Evolutionary conservation across 1,140 invertebrate genomes (phyloP), one percentile per base, ranked within the genome.

Genomic region (Penaeus indicus): DNA sequence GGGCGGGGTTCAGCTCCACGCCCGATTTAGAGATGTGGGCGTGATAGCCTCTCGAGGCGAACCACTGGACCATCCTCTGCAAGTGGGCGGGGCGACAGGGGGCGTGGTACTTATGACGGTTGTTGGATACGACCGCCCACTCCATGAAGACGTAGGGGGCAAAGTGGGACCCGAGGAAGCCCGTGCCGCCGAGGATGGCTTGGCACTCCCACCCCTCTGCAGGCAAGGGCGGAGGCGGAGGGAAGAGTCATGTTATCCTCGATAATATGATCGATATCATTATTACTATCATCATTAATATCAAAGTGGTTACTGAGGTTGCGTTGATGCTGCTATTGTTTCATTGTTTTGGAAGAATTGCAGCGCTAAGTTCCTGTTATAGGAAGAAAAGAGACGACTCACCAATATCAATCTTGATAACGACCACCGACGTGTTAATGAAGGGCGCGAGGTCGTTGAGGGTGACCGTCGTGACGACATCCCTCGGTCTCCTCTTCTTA

Each of bases 201-300:
- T 64, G 67, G 61, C 88, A 89, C 63, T 89, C 88, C 88, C 88
- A 80, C n/a, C 88, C 88, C 61, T 89, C 88, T 89, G 88, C 25
- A 16, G 54, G 32, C 18, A 25, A 22, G 54, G n/a, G 22, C n/a
- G 60, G 27, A 25, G 32, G 32, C 32, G 32, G 32, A 32, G 32
- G 32, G 32, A 32, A 32, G 32, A 2, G 32, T 32, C 1, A 32
- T 32, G 32, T 32, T 32, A 32, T 32, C 32, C 2, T 2, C 32
- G 32, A 32, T 2, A 32, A 1, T 32, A 32, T 32, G 0, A 32
- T 32, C 32, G 32, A 32, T 42, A 42, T 42, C 38, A 42, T 7
- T 4, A 42, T 42, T 42, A 42, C 38, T 42, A 42, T 42, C 38
- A 42, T 42, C 7, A 42, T 42, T 8, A 42, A 7, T 8, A 42